Conservation (phyloP, 2,888 invertebrate genomes). For the Opisthograptis luteolata region DNA sequence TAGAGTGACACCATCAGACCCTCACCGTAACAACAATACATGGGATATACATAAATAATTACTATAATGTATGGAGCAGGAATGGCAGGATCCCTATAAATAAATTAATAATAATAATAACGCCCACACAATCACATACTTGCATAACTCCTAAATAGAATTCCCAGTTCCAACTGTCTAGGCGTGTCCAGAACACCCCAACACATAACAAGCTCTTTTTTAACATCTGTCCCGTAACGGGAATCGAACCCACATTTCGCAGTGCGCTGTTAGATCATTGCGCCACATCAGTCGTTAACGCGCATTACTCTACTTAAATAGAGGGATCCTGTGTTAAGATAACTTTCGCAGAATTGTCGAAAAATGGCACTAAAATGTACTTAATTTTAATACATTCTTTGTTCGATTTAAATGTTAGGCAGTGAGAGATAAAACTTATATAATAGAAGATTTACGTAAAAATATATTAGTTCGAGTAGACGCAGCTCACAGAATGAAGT, state of each 20-base stretch:
- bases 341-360: slow-evolving; percentile 50
- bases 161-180: too few species aligned
- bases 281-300: too few species aligned
- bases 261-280: too few species aligned
- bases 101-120: too few species aligned
- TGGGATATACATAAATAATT: slow-evolving; percentile 6
- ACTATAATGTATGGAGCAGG: not conserved
- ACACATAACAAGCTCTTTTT: too few species aligned
- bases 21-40: slow-evolving; percentile 3
- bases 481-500: slow-evolving; percentile 24
- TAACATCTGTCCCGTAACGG: too few species aligned
- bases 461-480: slow-evolving; percentile 26
- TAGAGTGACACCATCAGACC: not conserved
- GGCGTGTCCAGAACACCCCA: too few species aligned
- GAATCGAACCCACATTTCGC: too few species aligned
- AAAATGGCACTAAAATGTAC: slow-evolving; percentile 75
- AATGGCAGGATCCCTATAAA: not conserved
- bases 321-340: slow-evolving; percentile 30
- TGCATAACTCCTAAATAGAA: too few species aligned
- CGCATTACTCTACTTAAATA: too few species aligned
- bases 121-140: too few species aligned
- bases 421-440: slow-evolving; percentile 11
- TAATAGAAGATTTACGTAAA: slow-evolving; percentile 14
- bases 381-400: slow-evolving; percentile 37
- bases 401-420: slow-evolving; percentile 21